Evolutionary conservation across 2,888 invertebrate species (phyloP).

Genomic region (Drosophila prostipennis): DNA sequence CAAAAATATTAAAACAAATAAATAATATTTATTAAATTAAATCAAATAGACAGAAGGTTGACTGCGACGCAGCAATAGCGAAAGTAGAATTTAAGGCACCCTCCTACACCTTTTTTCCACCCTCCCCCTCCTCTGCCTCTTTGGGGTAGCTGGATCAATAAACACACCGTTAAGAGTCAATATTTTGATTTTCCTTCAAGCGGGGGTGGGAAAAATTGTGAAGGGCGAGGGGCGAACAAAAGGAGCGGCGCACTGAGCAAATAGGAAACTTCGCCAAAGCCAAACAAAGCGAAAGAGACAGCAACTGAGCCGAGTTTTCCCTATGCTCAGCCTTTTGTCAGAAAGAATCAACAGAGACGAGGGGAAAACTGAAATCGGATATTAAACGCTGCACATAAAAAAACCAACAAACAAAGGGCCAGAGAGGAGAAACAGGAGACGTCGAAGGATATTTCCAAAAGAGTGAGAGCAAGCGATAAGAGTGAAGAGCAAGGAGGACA

Average conservation of each 20-base stretch:
- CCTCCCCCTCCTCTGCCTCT: not conserved
- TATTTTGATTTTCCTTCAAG: slow-evolving; percentile 64
- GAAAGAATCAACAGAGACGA: slow-evolving; percentile 66
- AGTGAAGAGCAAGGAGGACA: slow-evolving; percentile 8
- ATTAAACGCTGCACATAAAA: slow-evolving; percentile 74
- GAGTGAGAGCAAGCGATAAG: slow-evolving; percentile 31
- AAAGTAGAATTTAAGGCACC: slow-evolving; percentile 13
- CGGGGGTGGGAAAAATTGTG: slow-evolving; percentile 5
- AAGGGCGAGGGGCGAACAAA: slow-evolving; percentile 53
- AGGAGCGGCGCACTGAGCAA: slow-evolving; percentile 62
- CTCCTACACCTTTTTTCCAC: not conserved
- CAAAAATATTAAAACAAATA: no score
- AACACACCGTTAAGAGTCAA: slow-evolving; percentile 69
- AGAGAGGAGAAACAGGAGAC: slow-evolving; percentile 28
- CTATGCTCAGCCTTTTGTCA: slow-evolving; percentile 66
- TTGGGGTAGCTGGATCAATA: slow-evolving; percentile 55
- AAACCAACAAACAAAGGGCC: slow-evolving; percentile 26
- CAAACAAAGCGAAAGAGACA: slow-evolving; percentile 46
- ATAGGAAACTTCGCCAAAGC: slow-evolving; percentile 66
- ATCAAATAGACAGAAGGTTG: not conserved
- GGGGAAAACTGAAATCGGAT: slow-evolving; percentile 73
- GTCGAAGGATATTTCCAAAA: slow-evolving; percentile 11
- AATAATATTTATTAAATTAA: not conserved
- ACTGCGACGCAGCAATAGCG: not conserved
- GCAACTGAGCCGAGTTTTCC: slow-evolving; percentile 23